A percentile compares a stretch with the other conserved stretches of the same genome.
Conservation (phyloP, 2,797 vertebrate genomes). For the Mergus octosetaceus region DNA sequence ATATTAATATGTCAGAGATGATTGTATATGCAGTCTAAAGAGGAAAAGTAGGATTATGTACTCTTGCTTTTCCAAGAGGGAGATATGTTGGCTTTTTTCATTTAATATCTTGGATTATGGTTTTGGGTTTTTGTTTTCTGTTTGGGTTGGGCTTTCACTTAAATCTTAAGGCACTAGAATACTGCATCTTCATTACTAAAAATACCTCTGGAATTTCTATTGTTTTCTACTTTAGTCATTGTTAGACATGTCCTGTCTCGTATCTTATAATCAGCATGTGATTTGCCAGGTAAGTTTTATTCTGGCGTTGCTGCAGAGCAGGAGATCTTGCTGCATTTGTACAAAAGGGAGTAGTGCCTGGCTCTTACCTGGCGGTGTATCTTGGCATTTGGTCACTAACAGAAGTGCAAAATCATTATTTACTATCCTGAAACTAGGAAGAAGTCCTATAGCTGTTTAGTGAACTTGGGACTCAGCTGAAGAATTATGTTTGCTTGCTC, state of each 20-base stretch:
- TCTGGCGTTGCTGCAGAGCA: background rate
- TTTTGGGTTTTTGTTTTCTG: background rate
- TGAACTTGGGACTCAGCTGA: background rate
- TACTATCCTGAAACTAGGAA: background rate
- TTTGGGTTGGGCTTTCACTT: background rate
- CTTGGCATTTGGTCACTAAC: background rate
- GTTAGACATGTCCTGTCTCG: background rate
- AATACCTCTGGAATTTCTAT: background rate
- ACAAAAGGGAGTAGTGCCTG: background rate
- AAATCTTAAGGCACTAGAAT: background rate
- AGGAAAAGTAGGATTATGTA: background rate
- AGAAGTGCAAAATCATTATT: background rate
- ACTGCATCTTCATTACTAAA: background rate
- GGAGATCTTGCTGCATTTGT: background rate
- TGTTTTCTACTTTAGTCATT: background rate
- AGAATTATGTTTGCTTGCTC: background rate
- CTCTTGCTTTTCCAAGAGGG: background rate
- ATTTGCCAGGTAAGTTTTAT: background rate
- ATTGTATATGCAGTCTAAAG: background rate
- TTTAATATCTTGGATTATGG: background rate
- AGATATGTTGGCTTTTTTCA: background rate
- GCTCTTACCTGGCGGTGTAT: background rate
- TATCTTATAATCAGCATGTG: background rate
- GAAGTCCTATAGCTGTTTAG: background rate
- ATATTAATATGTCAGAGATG: background rate